These are phyloP conservation scores for Holacanthus passer DNA, from an alignment of 2,113 vertebrate species.

Conservation along the genomic window DNA sequence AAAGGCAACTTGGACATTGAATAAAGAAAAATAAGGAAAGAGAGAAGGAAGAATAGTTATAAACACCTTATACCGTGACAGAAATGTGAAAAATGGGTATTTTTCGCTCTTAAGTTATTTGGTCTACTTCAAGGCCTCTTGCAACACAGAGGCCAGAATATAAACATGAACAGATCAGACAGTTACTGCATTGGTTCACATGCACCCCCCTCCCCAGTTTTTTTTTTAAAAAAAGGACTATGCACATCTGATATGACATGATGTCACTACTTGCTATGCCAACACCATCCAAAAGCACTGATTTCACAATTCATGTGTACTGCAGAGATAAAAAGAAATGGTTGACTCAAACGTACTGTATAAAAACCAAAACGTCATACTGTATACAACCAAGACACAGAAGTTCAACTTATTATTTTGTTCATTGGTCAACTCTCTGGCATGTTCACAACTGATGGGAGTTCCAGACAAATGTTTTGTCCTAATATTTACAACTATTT, in stretches of 20 bases:
- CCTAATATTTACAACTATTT: constrained; percentile 78
- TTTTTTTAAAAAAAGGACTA: constrained; percentile 67
- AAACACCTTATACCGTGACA: constrained; percentile 77
- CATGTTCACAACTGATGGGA: constrained; percentile 63
- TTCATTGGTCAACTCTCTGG: constrained; percentile 69
- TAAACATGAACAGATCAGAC: constrained; percentile 76
- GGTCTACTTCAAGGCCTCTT: constrained; percentile 83
- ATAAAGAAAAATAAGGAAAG: constrained; percentile 67
- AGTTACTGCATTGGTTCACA: constrained; percentile 86
- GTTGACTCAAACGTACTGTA: constrained; percentile 66
- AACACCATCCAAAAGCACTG: constrained; percentile 81
- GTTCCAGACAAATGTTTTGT: constrained; percentile 60
- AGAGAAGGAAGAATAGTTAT: constrained; percentile 68
- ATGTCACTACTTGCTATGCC: constrained; percentile 81
- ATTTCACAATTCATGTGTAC: constrained; percentile 78
- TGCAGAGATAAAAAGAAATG: constrained; percentile 68
- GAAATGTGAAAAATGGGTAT: constrained; percentile 71
- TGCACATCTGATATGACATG: constrained; percentile 81
- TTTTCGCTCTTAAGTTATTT: constrained; percentile 81
- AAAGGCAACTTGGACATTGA: constrained; percentile 85
- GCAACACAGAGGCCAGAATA: constrained; percentile 75
- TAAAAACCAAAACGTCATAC: constrained; percentile 67
- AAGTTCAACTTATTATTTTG: constrained; percentile 63
- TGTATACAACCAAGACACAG: constrained; percentile 66
- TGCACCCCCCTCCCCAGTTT: constrained; percentile 71